Base-by-base conservation (phyloP, 2,888 invertebrate species). In the Orchesella flavescens region DNA sequence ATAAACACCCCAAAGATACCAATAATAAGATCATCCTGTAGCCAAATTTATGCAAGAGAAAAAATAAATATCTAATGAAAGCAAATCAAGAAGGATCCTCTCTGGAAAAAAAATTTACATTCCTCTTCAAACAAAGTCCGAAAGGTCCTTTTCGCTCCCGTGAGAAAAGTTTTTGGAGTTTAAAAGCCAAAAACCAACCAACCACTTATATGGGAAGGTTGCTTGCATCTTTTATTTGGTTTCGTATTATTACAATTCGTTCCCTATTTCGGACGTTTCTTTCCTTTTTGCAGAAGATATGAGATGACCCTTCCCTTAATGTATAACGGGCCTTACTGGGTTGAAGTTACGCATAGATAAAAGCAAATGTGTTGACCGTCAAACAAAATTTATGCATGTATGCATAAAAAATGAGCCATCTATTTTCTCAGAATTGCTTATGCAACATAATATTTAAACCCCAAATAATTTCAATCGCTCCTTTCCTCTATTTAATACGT, bases 361-460 rank as follows among this genome's bases (percentile, higher is more conserved):
- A n/a, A n/a, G n/a, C n/a, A 44, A 59, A 10, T 68, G 63, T 61
- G 61, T 19, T 78, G 78, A 78, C 78, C 79, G 72, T 71, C 63
- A 79, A 21, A 66, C 17, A 68, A 59, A 79, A 55, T 73, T n/a
- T 79, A 73, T 79, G 65, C 72, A 79, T 57, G 34, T 57, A 72
- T 72, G 72, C 59, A 72, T 72, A 57, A 72, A 44, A 72, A 72
- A 72, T 53, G 59, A 71, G 55, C n/a, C 53, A 71, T 61, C 21
- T 21, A n/a, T n/a, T n/a, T 61, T 9, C 4, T 61, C 12, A 34
- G 59, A 59, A 21, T 55, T 12, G 57, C 17, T 10, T 57, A 57
- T 17, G n/a, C n/a, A 57, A 17, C 57, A n/a, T n/a, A n/a, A n/a
- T n/a, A n/a, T n/a, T n/a, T n/a, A n/a, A n/a, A n/a, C n/a, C 44